These are phyloP conservation scores for Neuroscelio doddi DNA, from an alignment of 2,888 invertebrate species.

Conservation along the genomic window DNA sequence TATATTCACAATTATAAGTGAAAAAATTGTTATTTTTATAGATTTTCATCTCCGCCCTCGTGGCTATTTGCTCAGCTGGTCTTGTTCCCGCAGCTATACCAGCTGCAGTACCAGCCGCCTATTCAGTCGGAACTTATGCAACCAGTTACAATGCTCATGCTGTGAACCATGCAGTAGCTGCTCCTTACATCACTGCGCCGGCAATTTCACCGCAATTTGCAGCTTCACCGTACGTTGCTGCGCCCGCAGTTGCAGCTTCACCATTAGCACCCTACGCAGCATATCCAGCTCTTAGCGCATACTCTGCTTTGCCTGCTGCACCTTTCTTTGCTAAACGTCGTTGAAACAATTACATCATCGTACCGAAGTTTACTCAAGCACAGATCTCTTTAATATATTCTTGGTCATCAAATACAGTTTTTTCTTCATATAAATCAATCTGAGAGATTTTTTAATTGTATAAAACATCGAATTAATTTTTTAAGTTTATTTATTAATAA, in stretches of 20 bases:
- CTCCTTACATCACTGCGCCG: constrained; percentile 74
- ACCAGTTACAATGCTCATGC: constrained; percentile 84
- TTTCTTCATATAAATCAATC: too few relatives aligned
- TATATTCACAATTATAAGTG: constrained; percentile 1
- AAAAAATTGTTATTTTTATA: constrained; percentile 37
- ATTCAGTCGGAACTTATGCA: constrained; percentile 82
- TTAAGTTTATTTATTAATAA: too few relatives aligned
- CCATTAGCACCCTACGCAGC: not conserved
- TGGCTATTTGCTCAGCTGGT: constrained; percentile 62
- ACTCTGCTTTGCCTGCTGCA: constrained; percentile 55
- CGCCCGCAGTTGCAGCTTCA: constrained; percentile 29
- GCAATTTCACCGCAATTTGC: constrained; percentile 63
- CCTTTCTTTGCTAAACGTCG: constrained; percentile 55
- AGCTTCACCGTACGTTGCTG: constrained; percentile 54
- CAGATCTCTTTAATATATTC: too few relatives aligned
- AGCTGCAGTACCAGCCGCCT: constrained; percentile 72
- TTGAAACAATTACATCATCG: not conserved
- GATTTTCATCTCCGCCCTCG: constrained; percentile 61
- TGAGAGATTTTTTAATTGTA: too few relatives aligned
- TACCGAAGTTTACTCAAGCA: too few relatives aligned
- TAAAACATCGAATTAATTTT: too few relatives aligned
- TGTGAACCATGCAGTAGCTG: constrained; percentile 83
- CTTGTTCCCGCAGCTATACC: constrained; percentile 62
- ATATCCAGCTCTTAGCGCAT: constrained; percentile 48
- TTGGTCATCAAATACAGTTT: too few relatives aligned